Percentiles rank a stretch among this genome's conserved stretches.
These are phyloP conservation scores for Notospermus geniculatus DNA, from an alignment of 1,140 invertebrate genomes.

Conservation along the genomic window DNA sequence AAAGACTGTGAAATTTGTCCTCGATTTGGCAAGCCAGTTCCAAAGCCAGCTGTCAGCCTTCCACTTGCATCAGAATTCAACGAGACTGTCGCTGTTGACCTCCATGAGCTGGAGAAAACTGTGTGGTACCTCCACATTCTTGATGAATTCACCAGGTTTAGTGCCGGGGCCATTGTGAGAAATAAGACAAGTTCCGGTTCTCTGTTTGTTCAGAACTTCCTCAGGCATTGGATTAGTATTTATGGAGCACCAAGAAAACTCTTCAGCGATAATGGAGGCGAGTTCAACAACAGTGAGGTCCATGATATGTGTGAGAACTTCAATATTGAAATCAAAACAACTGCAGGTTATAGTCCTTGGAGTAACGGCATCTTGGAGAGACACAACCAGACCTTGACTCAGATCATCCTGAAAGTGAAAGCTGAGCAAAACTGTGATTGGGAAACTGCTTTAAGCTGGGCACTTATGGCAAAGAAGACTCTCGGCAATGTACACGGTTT, in stretches of 20 bases:
- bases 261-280: slow-evolving; percentile 12
- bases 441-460: slow-evolving; percentile 2
- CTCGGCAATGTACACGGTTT: slow-evolving; percentile 13
- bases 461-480: no score
- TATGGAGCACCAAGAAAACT: slow-evolving; percentile 14
- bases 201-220: slow-evolving; percentile 19
- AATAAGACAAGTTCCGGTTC: no score
- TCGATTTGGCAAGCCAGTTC: slow-evolving; percentile 13
- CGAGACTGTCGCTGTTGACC: slow-evolving; percentile 26
- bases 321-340: slow-evolving; percentile 26
- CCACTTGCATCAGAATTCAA: slow-evolving; percentile 26
- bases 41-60: slow-evolving; percentile 22
- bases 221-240: slow-evolving; percentile 18
- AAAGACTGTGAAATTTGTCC: slow-evolving; percentile 21
- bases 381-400: slow-evolving; percentile 22
- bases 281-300: slow-evolving; percentile 20
- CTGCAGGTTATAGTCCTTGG: slow-evolving; percentile 26
- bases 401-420: slow-evolving; percentile 20
- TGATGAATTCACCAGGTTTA: no score
- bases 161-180: no score
- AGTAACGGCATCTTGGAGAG: slow-evolving; percentile 24
- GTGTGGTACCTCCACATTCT: no score
- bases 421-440: slow-evolving; percentile 17
- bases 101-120: slow-evolving; percentile 18
- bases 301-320: slow-evolving; percentile 23